Percentiles rank a stretch among this genome's conserved stretches.
Evolutionary conservation across 92 coral and sea anemone species (phyloP).

Genomic region (Virgularia gustaviana): DNA sequence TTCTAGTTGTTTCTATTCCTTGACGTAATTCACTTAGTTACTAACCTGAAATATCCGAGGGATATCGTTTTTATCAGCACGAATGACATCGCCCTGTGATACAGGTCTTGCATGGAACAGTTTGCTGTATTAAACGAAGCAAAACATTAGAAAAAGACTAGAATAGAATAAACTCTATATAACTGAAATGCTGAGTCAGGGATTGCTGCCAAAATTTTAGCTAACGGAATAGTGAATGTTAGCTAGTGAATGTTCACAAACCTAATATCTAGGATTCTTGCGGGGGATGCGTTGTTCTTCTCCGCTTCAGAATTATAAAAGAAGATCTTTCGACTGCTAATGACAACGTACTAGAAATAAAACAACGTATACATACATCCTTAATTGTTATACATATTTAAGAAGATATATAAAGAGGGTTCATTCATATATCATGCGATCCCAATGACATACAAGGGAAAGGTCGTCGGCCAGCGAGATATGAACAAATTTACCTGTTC

Average conservation of each 20-base stretch:
- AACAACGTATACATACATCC: no score
- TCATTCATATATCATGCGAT: no score
- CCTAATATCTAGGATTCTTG: slow-evolving; percentile 96
- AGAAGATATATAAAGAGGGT: no score
- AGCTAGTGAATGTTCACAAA: slow-evolving; percentile 23
- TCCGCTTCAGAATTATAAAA: slow-evolving; percentile 89
- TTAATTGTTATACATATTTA: no score
- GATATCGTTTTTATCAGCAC: slow-evolving; percentile 96
- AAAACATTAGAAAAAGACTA: no score
- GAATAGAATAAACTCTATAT: no score
- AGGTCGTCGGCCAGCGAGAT: neutral
- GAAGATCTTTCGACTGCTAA: slow-evolving; percentile 88
- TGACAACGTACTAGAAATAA: slow-evolving; percentile 79
- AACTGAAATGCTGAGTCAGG: no score
- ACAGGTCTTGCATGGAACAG: slow-evolving; percentile 96
- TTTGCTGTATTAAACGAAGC: slow-evolving; percentile 60
- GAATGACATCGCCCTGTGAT: slow-evolving; percentile 97
- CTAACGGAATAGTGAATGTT: neutral
- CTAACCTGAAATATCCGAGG: slow-evolving; percentile 98
- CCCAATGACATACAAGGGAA: neutral
- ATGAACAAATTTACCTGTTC: slow-evolving; percentile 61
- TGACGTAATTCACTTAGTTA: neutral
- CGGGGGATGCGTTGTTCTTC: slow-evolving; percentile 71
- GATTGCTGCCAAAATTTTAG: no score
- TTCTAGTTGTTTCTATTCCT: no score